Conservation (phyloP, 2,113 vertebrate species). For the Oplegnathus fasciatus region DNA sequence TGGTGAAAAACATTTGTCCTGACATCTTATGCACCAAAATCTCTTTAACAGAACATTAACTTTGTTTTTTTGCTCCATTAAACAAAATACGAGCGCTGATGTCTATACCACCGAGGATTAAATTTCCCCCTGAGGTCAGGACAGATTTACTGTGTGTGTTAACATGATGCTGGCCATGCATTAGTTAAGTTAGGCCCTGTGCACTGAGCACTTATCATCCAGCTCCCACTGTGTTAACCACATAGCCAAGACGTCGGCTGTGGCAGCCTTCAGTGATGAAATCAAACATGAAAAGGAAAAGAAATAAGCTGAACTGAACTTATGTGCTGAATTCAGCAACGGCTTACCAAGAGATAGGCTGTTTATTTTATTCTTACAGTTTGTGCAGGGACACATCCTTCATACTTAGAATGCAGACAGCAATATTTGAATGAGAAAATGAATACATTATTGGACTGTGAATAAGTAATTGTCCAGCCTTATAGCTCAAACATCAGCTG, state of each 20-base stretch:
- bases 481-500: not conserved
- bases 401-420: not conserved
- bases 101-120: slow-evolving; percentile 2
- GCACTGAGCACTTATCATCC: not conserved
- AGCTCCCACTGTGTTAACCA: slow-evolving; percentile 20
- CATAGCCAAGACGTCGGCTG: slow-evolving; percentile 2
- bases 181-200: not conserved
- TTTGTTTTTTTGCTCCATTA: not conserved
- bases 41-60: slow-evolving; percentile 22
- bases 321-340: slow-evolving; percentile 12
- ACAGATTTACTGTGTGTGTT: slow-evolving; percentile 20
- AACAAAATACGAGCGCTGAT: slow-evolving; percentile 2
- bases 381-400: not conserved
- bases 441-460: not conserved
- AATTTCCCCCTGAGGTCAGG: slow-evolving; percentile 17
- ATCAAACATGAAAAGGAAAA: slow-evolving; percentile 12
- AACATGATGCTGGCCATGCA: slow-evolving; percentile 7
- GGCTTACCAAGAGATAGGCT: slow-evolving; percentile 3
- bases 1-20: not conserved
- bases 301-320: not conserved
- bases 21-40: not conserved
- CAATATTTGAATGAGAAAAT: slow-evolving; percentile 11
- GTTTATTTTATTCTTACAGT: not conserved
- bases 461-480: not conserved
- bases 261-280: slow-evolving; percentile 1